Evolutionary conservation across 1,140 invertebrate species (phyloP), one percentile per base, ranked within the genome.

Genomic region (Aphelenchoides fujianensis): DNA sequence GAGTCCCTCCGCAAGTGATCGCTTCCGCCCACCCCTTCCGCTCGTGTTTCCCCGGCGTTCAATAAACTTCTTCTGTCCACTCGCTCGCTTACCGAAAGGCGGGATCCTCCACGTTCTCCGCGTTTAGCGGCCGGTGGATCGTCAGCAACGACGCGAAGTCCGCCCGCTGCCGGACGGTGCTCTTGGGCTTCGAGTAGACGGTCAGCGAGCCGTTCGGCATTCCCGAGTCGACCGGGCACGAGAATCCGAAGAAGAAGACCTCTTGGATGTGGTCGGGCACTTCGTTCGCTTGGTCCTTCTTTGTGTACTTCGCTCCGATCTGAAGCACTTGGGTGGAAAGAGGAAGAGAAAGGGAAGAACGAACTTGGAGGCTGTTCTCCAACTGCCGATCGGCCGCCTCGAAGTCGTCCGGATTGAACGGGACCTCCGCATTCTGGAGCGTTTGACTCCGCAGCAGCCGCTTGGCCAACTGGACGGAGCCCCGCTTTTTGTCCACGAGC

Each of bases 391-490:
- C 74, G 23, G 59, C 55, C 12, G 16, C 62, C 5, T 63, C 16
- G 62, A 54, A 57, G 41, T 76, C 68, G 12, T 66, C 36, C 2
- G 68, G 35, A 16, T n/a, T 30, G 30, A 54, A 70, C n/a, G 28
- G 23, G n/a, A n/a, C 48, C 2, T 34, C 53, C 3, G 76, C 30
- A 31, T 27, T 78, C 61, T 74, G 76, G 2, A 76, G 31, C 32
- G 66, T 62, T 72, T 72, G 67, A 68, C 74, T 77, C 69, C 74
- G 34, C 16, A 74, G 66, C 5, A 76, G 34, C 0, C 74, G 67
- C 63, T 77, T 77, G 1, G 27, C 67, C 19, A 77, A 53, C 64
- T 77, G 75, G 28, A 79, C 75, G 16, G 77, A 79, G 27, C 75
- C 75, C 1, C 75, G 37, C 54, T 77, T 77, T 27, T 71, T 76